Conservation (phyloP, 2,113 vertebrate species). For the Turdus rufiventris region DNA sequence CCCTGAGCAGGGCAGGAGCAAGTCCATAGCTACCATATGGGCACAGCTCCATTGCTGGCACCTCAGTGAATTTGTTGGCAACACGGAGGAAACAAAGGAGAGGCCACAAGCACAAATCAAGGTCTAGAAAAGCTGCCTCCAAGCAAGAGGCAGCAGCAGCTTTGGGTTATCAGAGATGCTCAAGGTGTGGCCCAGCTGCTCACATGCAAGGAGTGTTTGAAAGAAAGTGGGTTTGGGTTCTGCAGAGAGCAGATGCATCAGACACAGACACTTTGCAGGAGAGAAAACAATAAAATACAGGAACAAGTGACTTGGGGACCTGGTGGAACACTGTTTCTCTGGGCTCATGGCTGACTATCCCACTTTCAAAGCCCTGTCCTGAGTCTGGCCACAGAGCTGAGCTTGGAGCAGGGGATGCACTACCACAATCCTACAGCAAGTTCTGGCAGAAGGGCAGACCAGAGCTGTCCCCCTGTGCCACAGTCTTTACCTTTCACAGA, state of each 20-base stretch:
- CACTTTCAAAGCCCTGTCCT: background rate
- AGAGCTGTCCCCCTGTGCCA: background rate
- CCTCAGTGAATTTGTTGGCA: background rate
- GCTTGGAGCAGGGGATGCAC: background rate
- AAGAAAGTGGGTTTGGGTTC: background rate
- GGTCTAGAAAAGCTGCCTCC: background rate
- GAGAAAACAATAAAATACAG: background rate
- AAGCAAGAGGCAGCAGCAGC: background rate
- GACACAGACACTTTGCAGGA: background rate
- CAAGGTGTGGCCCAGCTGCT: background rate
- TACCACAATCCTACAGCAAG: background rate
- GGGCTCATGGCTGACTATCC: background rate
- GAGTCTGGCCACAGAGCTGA: background rate
- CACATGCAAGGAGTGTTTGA: background rate
- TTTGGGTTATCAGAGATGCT: background rate
- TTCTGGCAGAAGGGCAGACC: background rate
- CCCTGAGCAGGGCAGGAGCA: background rate
- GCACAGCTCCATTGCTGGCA: background rate
- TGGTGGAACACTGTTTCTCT: background rate
- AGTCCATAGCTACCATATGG: fast-evolving
- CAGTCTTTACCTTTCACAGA: background rate
- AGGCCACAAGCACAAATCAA: background rate
- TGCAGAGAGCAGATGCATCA: background rate
- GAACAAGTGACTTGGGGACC: background rate
- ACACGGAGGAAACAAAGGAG: background rate